Evolutionary conservation across 2,113 vertebrate species (phyloP), one percentile per base, ranked within the genome.

Genomic region (Calyptommatus sinebrachiatus): DNA sequence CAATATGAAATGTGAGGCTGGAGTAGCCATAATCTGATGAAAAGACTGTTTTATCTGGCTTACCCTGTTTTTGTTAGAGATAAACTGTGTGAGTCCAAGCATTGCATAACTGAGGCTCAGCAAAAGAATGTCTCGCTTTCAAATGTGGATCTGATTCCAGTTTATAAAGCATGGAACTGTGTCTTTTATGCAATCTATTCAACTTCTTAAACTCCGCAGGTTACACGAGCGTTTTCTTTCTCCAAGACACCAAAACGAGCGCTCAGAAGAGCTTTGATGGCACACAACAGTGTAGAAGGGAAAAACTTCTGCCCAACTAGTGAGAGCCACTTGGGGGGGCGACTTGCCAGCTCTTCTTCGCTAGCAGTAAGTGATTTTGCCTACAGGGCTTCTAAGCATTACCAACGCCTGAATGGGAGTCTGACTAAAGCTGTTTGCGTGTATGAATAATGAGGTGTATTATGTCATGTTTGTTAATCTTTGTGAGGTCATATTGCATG

Each of bases 141-240:
- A 81, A 62, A 75, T 14, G 21, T 26, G 31, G 24, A 74, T 29
- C 8, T 21, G 14, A 31, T 28, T 70, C 14, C 11, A 5, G 26
- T 5, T 29, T 72, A 46, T 69, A 29, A 31, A 75, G 21, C 22
- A 57, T 29, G 3, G 50, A 35, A 12, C 35, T 61, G 28, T 24
- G 6, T 48, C 14, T 70, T 70, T 28, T 8, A n/a, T 76, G 14
- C 14, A 5, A 8, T 41, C 22, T 28, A 28, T 8, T 31, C 46
- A 48, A 60, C 18, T 71, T 16, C 76, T 88, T 87, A 35, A 67
- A 78, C 66, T 78, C 65, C 83, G 21, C 85, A 99, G 98, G 98
- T 99, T 71, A 99, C 98, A 0, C 92, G 98, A 90, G 98, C 97
- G 0, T 99, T 99, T 87, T 99, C 98, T 20, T 99, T 99, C 90